phyloP scores from a whole-genome alignment of 2,797 vertebrate species.

The Gorsachius magnificus region DNA sequence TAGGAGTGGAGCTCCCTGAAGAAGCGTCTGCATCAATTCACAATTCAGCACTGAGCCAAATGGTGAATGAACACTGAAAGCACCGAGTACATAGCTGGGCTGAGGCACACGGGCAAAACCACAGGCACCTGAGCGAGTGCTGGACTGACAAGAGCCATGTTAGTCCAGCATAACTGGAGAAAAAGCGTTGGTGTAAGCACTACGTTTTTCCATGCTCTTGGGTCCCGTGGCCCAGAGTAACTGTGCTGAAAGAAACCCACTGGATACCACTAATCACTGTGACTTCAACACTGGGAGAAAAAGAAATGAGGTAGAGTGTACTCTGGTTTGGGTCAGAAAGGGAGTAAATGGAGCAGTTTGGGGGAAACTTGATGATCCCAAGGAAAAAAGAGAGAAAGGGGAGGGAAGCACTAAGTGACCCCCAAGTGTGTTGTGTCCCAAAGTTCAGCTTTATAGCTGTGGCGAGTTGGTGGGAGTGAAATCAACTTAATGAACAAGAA shows the following conservation, averaged over 20 bases:
- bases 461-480: neutral
- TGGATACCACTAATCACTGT: neutral
- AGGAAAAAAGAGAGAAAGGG: neutral
- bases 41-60: neutral
- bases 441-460: neutral
- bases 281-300: neutral
- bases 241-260: neutral
- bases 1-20: neutral
- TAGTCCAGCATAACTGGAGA: neutral
- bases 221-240: neutral
- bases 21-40: neutral
- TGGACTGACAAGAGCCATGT: accelerated
- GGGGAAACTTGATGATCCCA: neutral
- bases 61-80: neutral
- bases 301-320: neutral
- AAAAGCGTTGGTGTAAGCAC: neutral
- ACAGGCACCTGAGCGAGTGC: neutral
- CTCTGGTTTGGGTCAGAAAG: neutral
- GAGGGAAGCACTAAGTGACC: neutral
- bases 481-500: neutral
- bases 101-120: neutral
- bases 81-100: neutral
- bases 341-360: neutral
- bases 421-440: neutral
- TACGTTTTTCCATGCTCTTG: neutral